Conservation (phyloP, 2,113 vertebrate species). For the Aviceda subcristata region DNA sequence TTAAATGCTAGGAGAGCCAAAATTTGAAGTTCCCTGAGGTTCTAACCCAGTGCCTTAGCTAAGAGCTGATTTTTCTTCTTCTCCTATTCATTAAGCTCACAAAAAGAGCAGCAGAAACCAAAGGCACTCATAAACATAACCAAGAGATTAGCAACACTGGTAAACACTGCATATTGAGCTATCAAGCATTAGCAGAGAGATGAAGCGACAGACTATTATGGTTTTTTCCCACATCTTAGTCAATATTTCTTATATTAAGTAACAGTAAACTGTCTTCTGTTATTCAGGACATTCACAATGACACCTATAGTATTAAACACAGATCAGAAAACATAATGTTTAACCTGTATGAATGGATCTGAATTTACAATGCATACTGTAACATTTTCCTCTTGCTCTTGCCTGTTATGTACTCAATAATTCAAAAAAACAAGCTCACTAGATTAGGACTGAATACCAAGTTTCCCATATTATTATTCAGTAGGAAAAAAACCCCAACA, state of each 20-base stretch:
- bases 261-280: not conserved
- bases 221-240: not conserved
- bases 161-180: slow-evolving; percentile 7
- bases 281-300: not conserved
- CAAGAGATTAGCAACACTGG: not conserved
- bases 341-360: not conserved
- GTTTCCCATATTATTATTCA: not conserved
- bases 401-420: not conserved
- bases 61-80: not conserved
- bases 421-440: not conserved
- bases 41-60: not conserved
- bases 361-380: not conserved
- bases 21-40: not conserved
- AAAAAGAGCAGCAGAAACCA: not conserved
- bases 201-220: not conserved
- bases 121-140: not conserved
- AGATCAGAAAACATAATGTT: not conserved
- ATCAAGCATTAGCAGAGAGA: not conserved
- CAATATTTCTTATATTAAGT: not conserved
- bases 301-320: not conserved
- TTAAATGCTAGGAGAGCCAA: not conserved
- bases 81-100: not conserved
- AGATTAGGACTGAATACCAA: not conserved
- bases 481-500: not conserved
- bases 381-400: not conserved